Conservation (phyloP, 2,888 invertebrate species). For the Galerucella nymphaeae region DNA sequence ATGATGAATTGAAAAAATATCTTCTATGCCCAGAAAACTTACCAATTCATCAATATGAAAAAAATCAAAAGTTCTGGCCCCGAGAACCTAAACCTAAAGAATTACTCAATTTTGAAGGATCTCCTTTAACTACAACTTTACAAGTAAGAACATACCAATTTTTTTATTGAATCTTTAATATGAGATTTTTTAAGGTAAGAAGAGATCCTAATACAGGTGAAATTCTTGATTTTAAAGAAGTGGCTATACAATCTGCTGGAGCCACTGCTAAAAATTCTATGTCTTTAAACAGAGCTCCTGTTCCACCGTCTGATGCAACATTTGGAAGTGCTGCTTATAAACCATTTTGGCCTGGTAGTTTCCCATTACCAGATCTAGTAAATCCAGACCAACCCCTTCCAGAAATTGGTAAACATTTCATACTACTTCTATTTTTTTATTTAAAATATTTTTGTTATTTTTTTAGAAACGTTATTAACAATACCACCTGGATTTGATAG, state of each 20-base stretch:
- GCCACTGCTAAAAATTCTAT: constrained; percentile 79
- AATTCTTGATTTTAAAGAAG: constrained; percentile 76
- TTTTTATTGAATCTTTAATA: not conserved
- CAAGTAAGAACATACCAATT: constrained; percentile 61
- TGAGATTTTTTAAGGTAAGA: constrained; percentile 66
- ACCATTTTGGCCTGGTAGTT: constrained; percentile 91
- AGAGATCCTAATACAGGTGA: constrained; percentile 82
- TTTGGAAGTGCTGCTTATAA: constrained; percentile 83
- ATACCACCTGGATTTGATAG: constrained; percentile 76
- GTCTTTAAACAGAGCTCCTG: constrained; percentile 83
- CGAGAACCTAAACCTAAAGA: constrained; percentile 68
- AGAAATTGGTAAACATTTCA: constrained; percentile 41
- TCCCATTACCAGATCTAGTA: constrained; percentile 68
- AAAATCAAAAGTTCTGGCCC: constrained; percentile 76
- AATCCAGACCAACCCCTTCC: constrained; percentile 62
- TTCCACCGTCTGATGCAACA: constrained; percentile 75
- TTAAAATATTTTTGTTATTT: constrained; percentile 13
- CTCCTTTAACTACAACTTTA: constrained; percentile 67
- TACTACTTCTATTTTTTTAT: not conserved
- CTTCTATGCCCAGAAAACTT: constrained; percentile 76
- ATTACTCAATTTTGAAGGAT: constrained; percentile 66
- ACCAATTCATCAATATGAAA: constrained; percentile 78
- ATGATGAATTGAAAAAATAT: constrained; percentile 74
- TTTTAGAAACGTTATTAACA: constrained; percentile 56
- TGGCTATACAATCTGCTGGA: constrained; percentile 69